Conservation (phyloP, 2,797 vertebrate genomes). For the Poeciliopsis paucimaculata region DNA sequence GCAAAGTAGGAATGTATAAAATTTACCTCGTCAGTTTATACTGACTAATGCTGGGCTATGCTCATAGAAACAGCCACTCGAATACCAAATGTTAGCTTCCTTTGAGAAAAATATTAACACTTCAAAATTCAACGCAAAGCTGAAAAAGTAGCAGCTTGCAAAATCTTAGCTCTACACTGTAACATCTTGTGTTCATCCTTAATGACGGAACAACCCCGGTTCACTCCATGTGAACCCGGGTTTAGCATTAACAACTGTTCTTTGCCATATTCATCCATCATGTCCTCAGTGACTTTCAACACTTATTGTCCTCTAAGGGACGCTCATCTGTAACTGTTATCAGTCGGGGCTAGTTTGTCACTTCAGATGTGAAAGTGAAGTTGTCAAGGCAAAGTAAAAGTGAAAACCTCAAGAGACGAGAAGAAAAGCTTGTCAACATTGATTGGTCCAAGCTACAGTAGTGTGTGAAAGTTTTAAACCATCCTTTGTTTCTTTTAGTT, state of each 20-base stretch:
- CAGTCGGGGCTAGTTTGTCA: constrained; percentile 9
- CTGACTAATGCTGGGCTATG: constrained; percentile 2
- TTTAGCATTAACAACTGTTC: background rate
- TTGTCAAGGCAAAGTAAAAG: constrained; percentile 16
- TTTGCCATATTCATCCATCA: constrained; percentile 15
- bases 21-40: background rate
- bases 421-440: background rate
- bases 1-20: constrained; percentile 7
- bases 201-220: background rate
- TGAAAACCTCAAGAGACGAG: constrained; percentile 7
- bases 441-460: constrained; percentile 1
- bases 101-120: background rate
- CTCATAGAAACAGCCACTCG: background rate
- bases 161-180: background rate
- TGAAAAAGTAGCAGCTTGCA: background rate
- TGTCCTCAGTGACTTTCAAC: constrained; percentile 10
- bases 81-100: constrained; percentile 4
- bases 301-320: background rate
- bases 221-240: background rate
- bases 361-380: constrained; percentile 12
- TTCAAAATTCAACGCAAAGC: background rate
- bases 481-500: background rate
- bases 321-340: background rate
- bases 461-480: background rate
- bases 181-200: background rate